These are phyloP conservation scores for Chaetodon trifascialis DNA, from an alignment of 2,113 vertebrate species.

Conservation along the genomic window DNA sequence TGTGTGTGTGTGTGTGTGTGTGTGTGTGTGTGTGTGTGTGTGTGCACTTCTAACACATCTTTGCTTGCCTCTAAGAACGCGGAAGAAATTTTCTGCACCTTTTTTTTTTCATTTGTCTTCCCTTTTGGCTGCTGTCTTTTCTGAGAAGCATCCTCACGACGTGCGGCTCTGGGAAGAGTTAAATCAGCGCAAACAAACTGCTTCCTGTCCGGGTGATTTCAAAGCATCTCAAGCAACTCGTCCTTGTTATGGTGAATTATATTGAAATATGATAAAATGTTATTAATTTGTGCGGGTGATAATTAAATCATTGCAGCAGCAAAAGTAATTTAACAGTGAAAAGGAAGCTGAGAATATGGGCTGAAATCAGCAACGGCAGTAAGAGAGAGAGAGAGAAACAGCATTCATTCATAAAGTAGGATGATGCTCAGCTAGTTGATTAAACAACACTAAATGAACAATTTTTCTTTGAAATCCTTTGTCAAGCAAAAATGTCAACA, in stretches of 20 bases:
- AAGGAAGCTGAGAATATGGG: slow-evolving; percentile 11
- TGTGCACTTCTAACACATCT: background rate
- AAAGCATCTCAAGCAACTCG: slow-evolving; percentile 6
- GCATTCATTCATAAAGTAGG: background rate
- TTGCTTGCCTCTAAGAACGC: background rate
- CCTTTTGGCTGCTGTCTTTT: background rate
- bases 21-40: background rate
- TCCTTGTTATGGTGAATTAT: slow-evolving; percentile 11
- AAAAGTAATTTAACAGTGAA: slow-evolving; percentile 12
- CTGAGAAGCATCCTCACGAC: background rate
- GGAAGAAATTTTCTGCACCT: background rate
- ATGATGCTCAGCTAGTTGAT: background rate
- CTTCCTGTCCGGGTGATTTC: background rate
- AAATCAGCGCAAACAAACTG: background rate
- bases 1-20: background rate
- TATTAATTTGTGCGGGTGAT: slow-evolving; percentile 28
- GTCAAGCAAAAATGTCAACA: background rate
- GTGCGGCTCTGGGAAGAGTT: background rate
- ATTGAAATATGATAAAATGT: slow-evolving; percentile 27
- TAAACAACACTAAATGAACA: background rate
- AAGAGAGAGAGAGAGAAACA: background rate
- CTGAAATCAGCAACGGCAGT: background rate
- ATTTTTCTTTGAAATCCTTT: background rate
- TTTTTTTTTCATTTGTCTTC: background rate
- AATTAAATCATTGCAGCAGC: slow-evolving; percentile 37